phyloP scores from a whole-genome alignment of 2,797 vertebrate genomes.

The Enteromius treurensis region DNA sequence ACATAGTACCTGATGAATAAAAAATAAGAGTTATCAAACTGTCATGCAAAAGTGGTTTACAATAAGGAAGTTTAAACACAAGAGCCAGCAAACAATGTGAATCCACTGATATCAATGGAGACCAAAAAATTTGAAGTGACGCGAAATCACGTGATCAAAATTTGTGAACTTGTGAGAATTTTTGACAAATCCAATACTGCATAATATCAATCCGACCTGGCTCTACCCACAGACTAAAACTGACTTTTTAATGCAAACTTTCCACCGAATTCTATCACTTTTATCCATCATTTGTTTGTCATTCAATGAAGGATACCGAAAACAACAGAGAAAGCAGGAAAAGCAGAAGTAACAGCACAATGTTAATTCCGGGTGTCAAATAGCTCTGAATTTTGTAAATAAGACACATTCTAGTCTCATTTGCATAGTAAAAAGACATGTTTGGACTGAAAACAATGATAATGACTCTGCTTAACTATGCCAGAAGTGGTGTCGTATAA shows the following conservation, averaged over 20 bases:
- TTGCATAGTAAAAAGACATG: neutral
- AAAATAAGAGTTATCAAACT: neutral
- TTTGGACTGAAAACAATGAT: neutral
- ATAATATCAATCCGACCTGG: neutral
- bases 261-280: neutral
- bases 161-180: neutral
- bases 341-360: neutral
- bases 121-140: neutral
- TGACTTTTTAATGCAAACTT: neutral
- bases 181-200: neutral
- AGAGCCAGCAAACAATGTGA: neutral
- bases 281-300: neutral
- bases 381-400: neutral
- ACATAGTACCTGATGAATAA: slow-evolving; percentile 84
- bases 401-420: neutral
- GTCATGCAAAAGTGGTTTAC: neutral
- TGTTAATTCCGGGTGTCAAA: neutral
- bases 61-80: neutral
- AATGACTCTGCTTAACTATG: neutral
- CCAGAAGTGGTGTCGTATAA: neutral
- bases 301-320: neutral
- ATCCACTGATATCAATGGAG: neutral
- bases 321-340: neutral
- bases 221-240: neutral
- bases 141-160: neutral